Evolutionary conservation across 2,888 invertebrate species (phyloP).

Genomic region (Diarsia dahlii): DNA sequence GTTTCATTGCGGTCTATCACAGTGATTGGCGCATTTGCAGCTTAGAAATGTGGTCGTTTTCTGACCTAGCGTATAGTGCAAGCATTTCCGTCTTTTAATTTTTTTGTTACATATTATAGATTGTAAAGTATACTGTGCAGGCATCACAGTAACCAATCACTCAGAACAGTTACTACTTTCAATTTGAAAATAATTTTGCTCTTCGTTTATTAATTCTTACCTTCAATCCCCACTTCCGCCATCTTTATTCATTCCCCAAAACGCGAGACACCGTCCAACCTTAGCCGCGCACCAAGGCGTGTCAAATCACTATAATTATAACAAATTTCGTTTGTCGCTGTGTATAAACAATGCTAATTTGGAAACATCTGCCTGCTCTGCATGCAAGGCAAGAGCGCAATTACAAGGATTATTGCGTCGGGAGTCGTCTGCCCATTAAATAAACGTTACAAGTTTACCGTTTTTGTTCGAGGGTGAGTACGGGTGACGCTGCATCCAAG

Average conservation of each 20-base stretch:
- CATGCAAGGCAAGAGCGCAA: slow-evolving; percentile 82
- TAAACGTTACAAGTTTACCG: slow-evolving; percentile 82
- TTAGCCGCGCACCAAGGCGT: slow-evolving; percentile 44
- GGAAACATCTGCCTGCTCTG: slow-evolving; percentile 85
- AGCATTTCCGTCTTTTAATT: not conserved
- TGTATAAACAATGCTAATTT: slow-evolving; percentile 84
- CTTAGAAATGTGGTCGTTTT: not conserved
- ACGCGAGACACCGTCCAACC: slow-evolving; percentile 30
- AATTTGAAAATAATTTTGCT: not conserved
- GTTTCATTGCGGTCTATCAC: too few relatives aligned
- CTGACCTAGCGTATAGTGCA: too few relatives aligned
- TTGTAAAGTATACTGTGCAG: too few relatives aligned
- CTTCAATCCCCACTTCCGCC: slow-evolving; percentile 25
- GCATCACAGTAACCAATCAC: too few relatives aligned
- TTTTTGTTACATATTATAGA: not conserved
- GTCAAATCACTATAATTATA: slow-evolving; percentile 77
- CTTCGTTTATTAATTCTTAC: not conserved
- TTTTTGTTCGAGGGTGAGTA: slow-evolving; percentile 75
- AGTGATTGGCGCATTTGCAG: not conserved
- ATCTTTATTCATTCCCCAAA: slow-evolving; percentile 51
- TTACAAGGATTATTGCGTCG: slow-evolving; percentile 85
- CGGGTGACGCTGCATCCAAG: slow-evolving; percentile 67
- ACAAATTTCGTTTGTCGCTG: slow-evolving; percentile 77
- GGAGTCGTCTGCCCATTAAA: slow-evolving; percentile 84
- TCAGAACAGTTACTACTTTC: not conserved